Evolutionary conservation across 2,113 vertebrate species (phyloP).

Genomic region (Clarias batrachus): DNA sequence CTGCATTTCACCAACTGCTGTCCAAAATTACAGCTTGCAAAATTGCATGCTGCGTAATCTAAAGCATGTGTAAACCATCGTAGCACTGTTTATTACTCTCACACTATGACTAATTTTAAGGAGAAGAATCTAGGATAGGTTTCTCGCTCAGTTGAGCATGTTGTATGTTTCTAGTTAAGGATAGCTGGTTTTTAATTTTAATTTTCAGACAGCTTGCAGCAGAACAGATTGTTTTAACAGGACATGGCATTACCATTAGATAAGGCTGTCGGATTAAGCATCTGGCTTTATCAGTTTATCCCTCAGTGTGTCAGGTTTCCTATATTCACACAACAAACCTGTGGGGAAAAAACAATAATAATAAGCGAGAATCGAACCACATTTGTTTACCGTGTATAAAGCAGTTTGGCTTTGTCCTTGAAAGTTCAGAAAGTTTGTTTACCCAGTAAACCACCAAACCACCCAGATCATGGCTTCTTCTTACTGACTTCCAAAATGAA

Average conservation of each 20-base stretch:
- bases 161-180: neutral
- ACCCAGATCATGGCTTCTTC: neutral
- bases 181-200: neutral
- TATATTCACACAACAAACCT: neutral
- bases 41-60: conserved; percentile 4
- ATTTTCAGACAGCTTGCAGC: neutral
- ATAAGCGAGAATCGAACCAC: neutral
- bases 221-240: neutral
- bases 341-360: neutral
- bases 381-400: neutral
- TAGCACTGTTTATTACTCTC: neutral
- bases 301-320: neutral
- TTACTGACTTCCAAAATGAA: neutral
- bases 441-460: neutral
- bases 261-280: neutral
- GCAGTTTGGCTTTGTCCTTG: neutral
- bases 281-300: neutral
- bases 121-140: neutral
- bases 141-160: neutral
- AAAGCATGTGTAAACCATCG: conserved; percentile 11
- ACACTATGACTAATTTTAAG: neutral
- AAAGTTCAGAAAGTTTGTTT: neutral
- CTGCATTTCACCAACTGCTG: neutral
- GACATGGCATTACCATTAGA: neutral
- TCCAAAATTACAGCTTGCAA: conserved; percentile 19